Evolutionary conservation across 2,113 vertebrate species (phyloP).

Genomic region (Austrofundulus limnaeus): DNA sequence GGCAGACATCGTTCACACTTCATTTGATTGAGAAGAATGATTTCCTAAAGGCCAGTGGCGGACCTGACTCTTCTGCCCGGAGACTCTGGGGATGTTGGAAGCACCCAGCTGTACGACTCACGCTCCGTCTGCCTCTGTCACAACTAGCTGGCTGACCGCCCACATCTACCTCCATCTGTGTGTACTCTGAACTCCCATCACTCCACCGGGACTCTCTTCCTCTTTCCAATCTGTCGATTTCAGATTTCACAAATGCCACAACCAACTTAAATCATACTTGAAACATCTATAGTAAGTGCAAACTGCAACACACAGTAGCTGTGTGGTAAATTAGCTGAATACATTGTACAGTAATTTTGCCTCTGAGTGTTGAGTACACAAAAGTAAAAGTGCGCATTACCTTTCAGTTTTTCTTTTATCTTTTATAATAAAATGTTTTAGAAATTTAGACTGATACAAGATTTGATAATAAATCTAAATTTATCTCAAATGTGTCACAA

Average conservation of each 20-base stretch:
- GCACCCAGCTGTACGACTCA: conserved; percentile 52
- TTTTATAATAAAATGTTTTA: too few species aligned
- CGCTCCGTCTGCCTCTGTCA: conserved; percentile 53
- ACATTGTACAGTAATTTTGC: rapidly evolving
- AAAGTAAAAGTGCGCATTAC: too few species aligned
- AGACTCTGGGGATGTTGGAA: conserved; percentile 36
- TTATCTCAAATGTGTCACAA: too few species aligned
- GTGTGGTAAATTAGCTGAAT: conserved; percentile 11
- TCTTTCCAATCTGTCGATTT: conserved; percentile 12
- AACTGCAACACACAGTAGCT: conserved; percentile 24
- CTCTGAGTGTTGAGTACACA: too few species aligned
- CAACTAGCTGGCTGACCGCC: conserved; percentile 55
- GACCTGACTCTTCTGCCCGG: conserved; percentile 36
- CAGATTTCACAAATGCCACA: conserved; percentile 24
- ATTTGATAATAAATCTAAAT: too few species aligned
- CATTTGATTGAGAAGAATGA: conserved; percentile 63
- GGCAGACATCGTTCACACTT: conserved; percentile 59
- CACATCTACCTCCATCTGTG: conserved; percentile 32
- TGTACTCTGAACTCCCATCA: conserved; percentile 2
- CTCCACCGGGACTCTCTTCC: background rate
- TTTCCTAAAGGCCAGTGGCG: conserved; percentile 53
- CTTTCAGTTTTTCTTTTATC: too few species aligned
- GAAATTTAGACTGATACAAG: too few species aligned
- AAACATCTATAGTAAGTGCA: conserved; percentile 1
- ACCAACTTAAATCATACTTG: conserved; percentile 19